Conservation (phyloP, 2,797 vertebrate genomes). For the Dermochelys coriacea region DNA sequence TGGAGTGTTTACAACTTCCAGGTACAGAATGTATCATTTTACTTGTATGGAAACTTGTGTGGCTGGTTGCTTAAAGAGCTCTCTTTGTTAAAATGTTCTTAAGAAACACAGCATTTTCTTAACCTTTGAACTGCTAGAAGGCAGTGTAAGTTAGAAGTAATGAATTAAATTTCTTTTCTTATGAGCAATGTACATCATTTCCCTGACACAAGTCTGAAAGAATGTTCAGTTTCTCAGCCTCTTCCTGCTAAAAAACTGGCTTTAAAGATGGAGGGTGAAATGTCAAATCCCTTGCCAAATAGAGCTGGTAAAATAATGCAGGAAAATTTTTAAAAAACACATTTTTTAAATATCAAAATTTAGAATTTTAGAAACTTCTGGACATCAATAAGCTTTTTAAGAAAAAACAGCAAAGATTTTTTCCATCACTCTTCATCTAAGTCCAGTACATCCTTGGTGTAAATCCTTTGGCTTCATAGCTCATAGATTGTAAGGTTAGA, state of each 20-base stretch:
- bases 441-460: not conserved
- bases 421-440: not conserved
- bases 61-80: conserved; percentile 16
- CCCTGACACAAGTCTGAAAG: conserved; percentile 6
- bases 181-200: conserved; percentile 29
- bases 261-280: conserved; percentile 11
- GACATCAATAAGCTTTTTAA: not conserved
- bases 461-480: not conserved
- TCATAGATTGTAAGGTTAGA: not conserved
- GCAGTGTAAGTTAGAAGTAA: conserved; percentile 23
- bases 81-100: conserved; percentile 60
- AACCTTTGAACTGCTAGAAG: conserved; percentile 57
- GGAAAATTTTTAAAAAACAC: not conserved
- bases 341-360: not conserved
- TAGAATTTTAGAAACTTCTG: not conserved
- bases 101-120: conserved; percentile 38
- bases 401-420: not conserved
- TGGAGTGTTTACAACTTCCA: conserved; percentile 97
- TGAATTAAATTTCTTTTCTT: conserved; percentile 54
- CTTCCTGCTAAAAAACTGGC: not conserved
- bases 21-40: conserved; percentile 82
- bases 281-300: not conserved
- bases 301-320: not conserved
- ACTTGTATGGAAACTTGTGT: conserved; percentile 20
- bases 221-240: not conserved